Evolutionary conservation across 2,113 vertebrate species (phyloP), one percentile per base, ranked within the genome.

Genomic region (Peromyscus leucopus): DNA sequence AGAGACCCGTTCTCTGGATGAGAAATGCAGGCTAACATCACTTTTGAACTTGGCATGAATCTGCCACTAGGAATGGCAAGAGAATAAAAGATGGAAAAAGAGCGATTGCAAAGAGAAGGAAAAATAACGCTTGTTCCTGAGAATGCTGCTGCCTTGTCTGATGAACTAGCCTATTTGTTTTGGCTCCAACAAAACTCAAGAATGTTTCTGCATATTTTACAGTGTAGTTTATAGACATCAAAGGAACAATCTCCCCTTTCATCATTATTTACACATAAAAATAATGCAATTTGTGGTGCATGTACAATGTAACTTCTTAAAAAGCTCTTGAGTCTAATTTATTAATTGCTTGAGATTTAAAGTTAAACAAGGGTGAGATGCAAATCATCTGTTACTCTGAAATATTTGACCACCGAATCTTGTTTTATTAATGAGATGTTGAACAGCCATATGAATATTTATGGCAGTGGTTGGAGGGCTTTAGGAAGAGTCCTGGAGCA

Each of bases 321-420:
- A 98, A 98, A 98, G 97, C 97, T 98, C 98, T 98, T 33, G 97
- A 98, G 98, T 97, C 96, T 98, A 98, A 98, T 98, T 99, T 99
- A 98, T 98, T 98, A 98, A 98, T 97, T 97, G 98, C 97, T 97
- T 98, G 95, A 97, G 98, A 98, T 98, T 98, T 98, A 98, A 98
- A 98, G 97, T 97, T 96, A 98, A 98, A 95, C 97, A 97, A 98
- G 98, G 98, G 97, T 97, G 97, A 97, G 97, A 98, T 65, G 97
- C 98, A 96, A 97, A 98, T 98, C 96, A 97, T 91, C 89, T 96
- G 97, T 94, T 97, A 95, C 82, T 96, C 95, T 98, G 98, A 98
- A 98, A 98, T 96, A 96, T 93, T 97, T 96, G 98, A 97, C 98
- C 98, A 98, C 97, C 97, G 97, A 97, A 97, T 96, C 98, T 97